Conservation (phyloP, 2,113 vertebrate genomes). For the Diadophis punctatus region DNA sequence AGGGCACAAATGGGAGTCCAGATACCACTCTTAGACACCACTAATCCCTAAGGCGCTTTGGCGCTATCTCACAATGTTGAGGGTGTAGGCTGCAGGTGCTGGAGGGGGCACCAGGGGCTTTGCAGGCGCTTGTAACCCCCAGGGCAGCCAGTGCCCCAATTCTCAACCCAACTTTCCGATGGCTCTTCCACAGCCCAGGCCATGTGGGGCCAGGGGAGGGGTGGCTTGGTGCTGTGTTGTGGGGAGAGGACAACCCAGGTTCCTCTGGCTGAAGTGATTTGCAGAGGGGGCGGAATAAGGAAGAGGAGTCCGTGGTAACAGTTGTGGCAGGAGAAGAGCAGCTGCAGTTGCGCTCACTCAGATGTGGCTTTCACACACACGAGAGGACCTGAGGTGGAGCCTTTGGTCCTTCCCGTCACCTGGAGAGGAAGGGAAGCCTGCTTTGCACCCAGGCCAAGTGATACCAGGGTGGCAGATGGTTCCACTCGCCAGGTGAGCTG, state of each 20-base stretch:
- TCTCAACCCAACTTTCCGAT: background rate
- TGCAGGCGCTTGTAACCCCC: no score
- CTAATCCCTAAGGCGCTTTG: background rate
- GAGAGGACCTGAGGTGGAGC: background rate
- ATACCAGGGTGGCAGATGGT: background rate
- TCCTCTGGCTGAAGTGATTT: conserved; percentile 29
- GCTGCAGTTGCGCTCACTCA: background rate
- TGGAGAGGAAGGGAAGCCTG: background rate
- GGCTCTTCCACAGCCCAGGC: background rate
- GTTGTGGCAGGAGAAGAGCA: conserved; percentile 50
- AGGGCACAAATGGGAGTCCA: no score
- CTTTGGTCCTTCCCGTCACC: background rate
- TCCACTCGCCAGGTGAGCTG: background rate
- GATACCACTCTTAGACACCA: background rate
- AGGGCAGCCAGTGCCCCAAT: no score
- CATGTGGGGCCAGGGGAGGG: background rate
- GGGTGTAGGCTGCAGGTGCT: no score
- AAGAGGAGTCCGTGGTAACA: conserved; percentile 49
- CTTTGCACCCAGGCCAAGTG: background rate
- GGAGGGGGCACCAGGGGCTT: no score
- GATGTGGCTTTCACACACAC: background rate
- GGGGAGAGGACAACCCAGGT: background rate
- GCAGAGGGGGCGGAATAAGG: no score
- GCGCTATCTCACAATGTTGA: no score
- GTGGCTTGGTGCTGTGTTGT: background rate